A percentile compares a stretch with the other conserved stretches of the same genome.
Evolutionary conservation across 2,797 vertebrate genomes (phyloP).

Genomic region (Carcharodon carcharias): DNA sequence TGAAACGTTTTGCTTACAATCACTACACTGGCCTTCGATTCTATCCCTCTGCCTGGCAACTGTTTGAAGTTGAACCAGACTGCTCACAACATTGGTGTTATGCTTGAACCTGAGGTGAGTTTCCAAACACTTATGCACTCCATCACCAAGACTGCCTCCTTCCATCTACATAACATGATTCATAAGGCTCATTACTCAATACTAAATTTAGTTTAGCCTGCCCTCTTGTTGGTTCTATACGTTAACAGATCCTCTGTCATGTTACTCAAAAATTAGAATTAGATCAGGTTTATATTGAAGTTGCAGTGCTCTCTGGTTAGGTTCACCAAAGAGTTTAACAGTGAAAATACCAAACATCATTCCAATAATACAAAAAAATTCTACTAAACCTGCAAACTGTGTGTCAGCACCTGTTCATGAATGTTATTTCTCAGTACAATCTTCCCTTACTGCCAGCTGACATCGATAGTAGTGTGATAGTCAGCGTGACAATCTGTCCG

Average conservation of each 20-base stretch:
- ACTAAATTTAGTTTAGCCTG: not conserved
- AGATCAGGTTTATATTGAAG: not conserved
- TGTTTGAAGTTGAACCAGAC: not conserved
- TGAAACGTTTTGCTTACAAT: too few species aligned
- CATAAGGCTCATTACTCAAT: not conserved
- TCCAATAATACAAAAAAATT: not conserved
- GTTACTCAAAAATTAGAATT: not conserved
- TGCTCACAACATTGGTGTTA: not conserved
- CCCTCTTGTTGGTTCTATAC: not conserved
- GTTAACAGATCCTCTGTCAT: not conserved
- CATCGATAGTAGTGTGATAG: not conserved
- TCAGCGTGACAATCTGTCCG: not conserved
- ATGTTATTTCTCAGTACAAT: not conserved
- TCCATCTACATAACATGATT: not conserved
- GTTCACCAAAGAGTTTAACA: not conserved
- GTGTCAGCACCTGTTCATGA: not conserved
- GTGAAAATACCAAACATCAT: not conserved
- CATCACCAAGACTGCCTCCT: not conserved
- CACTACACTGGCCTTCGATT: not conserved
- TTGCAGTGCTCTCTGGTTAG: not conserved
- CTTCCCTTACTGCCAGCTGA: not conserved
- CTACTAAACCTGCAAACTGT: not conserved
- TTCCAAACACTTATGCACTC: not conserved
- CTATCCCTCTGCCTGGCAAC: not conserved
- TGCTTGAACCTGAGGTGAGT: not conserved